phyloP scores from a whole-genome alignment of 2,113 vertebrate genomes.

The Gnathonemus longibarbis region DNA sequence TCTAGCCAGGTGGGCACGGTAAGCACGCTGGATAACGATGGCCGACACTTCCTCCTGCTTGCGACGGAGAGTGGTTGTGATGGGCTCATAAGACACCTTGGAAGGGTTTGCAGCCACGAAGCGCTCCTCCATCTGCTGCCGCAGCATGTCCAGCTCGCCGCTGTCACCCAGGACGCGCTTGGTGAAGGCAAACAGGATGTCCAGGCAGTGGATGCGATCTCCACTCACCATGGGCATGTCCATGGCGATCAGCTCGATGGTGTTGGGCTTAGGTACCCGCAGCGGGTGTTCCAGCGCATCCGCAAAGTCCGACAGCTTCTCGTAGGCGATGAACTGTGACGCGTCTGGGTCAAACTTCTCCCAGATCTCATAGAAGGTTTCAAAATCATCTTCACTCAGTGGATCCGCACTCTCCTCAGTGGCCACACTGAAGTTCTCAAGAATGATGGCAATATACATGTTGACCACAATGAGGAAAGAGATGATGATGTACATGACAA shows the following conservation, averaged over 20 bases:
- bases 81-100: constrained; percentile 98
- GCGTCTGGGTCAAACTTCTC: constrained; percentile 97
- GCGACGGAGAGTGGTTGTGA: constrained; percentile 90
- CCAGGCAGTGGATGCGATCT: constrained; percentile 95
- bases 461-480: constrained; percentile 98
- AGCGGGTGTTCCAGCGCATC: constrained; percentile 91
- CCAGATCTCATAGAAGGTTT: constrained; percentile 99
- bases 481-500: constrained; percentile 98
- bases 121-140: constrained; percentile 97
- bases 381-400: constrained; percentile 94
- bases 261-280: constrained; percentile 92
- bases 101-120: constrained; percentile 98
- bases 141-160: constrained; percentile 90
- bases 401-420: constrained; percentile 97
- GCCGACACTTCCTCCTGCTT: constrained; percentile 94
- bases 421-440: constrained; percentile 98
- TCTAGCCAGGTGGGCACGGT: constrained; percentile 71
- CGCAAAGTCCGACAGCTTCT: constrained; percentile 93
- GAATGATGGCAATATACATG: constrained; percentile 99
- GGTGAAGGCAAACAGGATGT: constrained; percentile 98
- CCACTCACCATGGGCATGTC: constrained; percentile 98
- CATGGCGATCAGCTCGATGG: constrained; percentile 97
- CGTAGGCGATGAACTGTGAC: constrained; percentile 92
- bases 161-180: constrained; percentile 96
- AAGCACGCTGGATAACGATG: constrained; percentile 85